Evolutionary conservation across 2,113 vertebrate species (phyloP), one percentile per base, ranked within the genome.

Genomic region (Bettongia penicillata): DNA sequence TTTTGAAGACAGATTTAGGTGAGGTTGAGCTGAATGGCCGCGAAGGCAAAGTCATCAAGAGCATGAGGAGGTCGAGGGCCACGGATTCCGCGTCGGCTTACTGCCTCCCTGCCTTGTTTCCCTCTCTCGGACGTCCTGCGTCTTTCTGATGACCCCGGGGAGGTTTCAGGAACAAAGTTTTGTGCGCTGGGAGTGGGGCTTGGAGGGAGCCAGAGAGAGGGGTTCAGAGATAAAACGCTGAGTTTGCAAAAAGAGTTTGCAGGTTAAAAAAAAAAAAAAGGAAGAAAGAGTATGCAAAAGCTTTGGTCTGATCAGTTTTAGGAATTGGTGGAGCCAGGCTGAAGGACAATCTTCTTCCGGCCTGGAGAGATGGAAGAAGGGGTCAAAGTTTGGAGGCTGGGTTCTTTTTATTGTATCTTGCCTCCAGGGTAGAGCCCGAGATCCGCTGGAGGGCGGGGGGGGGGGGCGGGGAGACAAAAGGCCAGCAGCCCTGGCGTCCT

Each of bases 401-500:
- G 92, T 95, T 96, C 50, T 91, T 97, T 97, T 97, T 95, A 96
- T 97, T 97, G 96, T 96, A 93, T 94, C 93, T 96, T 37, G 97
- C 97, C 92, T 97, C 89, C 96, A 93, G 95, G 55, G 0, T 90
- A 2, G 55, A 53, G 51, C 93, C 31, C 25, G 55, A 93, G 96
- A 95, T 55, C 2, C 96, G 96, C 94, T 95, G 95, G 61, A 37
- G 95, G 95, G 61, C 31, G 93, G 97, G 97, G 96, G 97, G 25
- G 55, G 57, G 9, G 26, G 57, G 53, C 53, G 43, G 92, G 97
- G 97, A 96, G 97, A 98, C 98, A 97, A 98, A 98, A 96, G 97
- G 95, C 94, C 95, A 8, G 90, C 93, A 53, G 97, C 93, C 77
- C 51, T 97, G 98, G 98, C 98, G 98, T 98, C 98, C 98, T 93